phyloP scores from a whole-genome alignment of 2,888 invertebrate genomes.

The Antheraea yamamai region DNA sequence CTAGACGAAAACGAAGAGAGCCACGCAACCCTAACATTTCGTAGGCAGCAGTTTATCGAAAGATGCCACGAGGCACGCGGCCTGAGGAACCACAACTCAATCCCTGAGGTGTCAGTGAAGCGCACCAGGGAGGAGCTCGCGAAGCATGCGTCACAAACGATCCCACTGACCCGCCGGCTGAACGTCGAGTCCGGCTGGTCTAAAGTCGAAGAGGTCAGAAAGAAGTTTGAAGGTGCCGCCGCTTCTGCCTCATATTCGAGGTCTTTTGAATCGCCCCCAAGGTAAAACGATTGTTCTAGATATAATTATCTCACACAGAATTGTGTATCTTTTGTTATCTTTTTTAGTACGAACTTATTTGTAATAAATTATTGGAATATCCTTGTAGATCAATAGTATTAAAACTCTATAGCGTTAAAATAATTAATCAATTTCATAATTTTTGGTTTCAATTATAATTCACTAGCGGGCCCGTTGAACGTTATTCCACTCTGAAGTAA shows the following conservation, averaged over 20 bases:
- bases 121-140: slow-evolving; percentile 70
- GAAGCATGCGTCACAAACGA: slow-evolving; percentile 71
- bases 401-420: too few relatives aligned
- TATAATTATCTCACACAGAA: too few relatives aligned
- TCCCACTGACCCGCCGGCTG: slow-evolving; percentile 68
- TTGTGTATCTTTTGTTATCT: too few relatives aligned
- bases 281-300: slow-evolving; percentile 44
- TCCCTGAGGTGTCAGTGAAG: slow-evolving; percentile 70
- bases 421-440: too few relatives aligned
- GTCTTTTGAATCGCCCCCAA: slow-evolving; percentile 75
- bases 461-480: too few relatives aligned
- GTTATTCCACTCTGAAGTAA: too few relatives aligned
- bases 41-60: slow-evolving; percentile 75
- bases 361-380: too few relatives aligned
- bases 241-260: slow-evolving; percentile 62
- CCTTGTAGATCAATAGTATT: too few relatives aligned
- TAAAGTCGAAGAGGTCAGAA: slow-evolving; percentile 76
- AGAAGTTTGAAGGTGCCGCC: slow-evolving; percentile 72
- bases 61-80: slow-evolving; percentile 72
- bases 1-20: slow-evolving; percentile 64
- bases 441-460: too few relatives aligned
- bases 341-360: too few relatives aligned
- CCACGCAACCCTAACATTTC: slow-evolving; percentile 61
- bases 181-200: slow-evolving; percentile 78
- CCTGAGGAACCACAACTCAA: slow-evolving; percentile 57